These are phyloP conservation scores for Dryas iulia DNA, from an alignment of 1,140 invertebrate genomes.

Conservation along the genomic window DNA sequence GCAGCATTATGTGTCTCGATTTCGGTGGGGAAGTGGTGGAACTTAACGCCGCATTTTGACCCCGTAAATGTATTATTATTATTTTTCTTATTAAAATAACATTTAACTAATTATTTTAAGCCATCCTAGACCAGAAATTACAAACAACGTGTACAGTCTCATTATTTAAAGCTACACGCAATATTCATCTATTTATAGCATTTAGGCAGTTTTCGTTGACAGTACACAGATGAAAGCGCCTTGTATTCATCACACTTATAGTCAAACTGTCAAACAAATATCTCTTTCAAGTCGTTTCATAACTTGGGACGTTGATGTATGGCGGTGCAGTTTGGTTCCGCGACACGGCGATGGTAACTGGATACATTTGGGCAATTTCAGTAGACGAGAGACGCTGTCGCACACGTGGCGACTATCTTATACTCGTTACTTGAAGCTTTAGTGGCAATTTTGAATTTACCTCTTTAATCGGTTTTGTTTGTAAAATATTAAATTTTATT, in stretches of 20 bases:
- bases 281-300: conserved; percentile 69
- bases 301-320: conserved; percentile 69
- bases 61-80: too few relatives aligned
- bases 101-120: too few relatives aligned
- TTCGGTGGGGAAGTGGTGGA: too few relatives aligned
- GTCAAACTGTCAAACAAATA: conserved; percentile 62
- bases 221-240: conserved; percentile 13
- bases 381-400: conserved; percentile 38
- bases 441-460: conserved; percentile 59
- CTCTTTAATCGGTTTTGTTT: conserved; percentile 31
- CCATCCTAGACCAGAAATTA: too few relatives aligned
- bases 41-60: too few relatives aligned
- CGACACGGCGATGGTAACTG: conserved; percentile 42
- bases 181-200: conserved; percentile 20
- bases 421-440: conserved; percentile 49
- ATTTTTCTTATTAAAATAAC: too few relatives aligned
- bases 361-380: conserved; percentile 63
- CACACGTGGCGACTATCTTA: conserved; percentile 67
- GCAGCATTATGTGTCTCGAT: too few relatives aligned
- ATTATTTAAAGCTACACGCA: neutral
- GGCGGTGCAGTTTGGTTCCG: conserved; percentile 39
- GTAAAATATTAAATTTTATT: neutral
- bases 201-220: conserved; percentile 2
- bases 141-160: too few relatives aligned
- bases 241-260: conserved; percentile 30